Evolutionary conservation across 2,113 vertebrate genomes (phyloP).

Genomic region (Sapayoa aenigma): DNA sequence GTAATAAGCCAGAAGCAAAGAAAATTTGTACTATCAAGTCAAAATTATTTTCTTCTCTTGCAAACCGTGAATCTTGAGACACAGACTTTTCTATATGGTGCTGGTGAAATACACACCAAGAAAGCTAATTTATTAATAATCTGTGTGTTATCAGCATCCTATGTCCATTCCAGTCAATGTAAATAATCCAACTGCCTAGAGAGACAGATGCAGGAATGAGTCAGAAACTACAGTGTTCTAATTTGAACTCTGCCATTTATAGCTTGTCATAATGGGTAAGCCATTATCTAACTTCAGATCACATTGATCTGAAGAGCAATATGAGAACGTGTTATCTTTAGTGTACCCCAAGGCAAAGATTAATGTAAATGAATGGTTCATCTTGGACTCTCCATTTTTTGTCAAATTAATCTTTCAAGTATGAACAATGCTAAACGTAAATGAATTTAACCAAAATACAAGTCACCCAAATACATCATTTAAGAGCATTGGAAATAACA

Average conservation of each 20-base stretch:
- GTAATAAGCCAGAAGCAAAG: neutral
- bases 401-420: neutral
- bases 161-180: neutral
- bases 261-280: neutral
- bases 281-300: neutral
- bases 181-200: neutral
- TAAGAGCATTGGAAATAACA: neutral
- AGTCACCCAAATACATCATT: neutral
- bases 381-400: neutral
- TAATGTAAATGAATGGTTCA: neutral
- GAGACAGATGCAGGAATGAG: neutral
- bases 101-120: neutral
- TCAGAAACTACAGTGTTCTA: neutral
- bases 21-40: neutral
- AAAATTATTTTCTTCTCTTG: neutral
- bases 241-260: neutral
- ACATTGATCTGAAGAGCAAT: neutral
- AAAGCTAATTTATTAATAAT: neutral
- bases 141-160: neutral
- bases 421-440: neutral
- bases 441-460: neutral
- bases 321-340: neutral
- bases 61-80: neutral
- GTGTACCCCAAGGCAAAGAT: neutral
- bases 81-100: neutral